Conservation (phyloP, 2,797 vertebrate species). For the Cheirogaleus major region DNA sequence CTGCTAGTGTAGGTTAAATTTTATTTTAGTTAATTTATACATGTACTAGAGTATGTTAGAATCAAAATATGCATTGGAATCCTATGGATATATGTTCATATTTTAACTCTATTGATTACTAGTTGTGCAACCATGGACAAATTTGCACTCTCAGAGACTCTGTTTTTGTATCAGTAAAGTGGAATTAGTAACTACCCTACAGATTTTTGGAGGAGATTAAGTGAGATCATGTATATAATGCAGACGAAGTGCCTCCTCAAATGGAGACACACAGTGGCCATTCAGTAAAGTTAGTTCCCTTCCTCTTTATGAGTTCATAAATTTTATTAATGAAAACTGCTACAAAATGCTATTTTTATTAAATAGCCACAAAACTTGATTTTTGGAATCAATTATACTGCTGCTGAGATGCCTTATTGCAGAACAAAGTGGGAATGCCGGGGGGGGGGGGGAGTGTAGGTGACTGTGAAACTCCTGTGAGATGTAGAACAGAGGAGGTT, state of each 20-base stretch:
- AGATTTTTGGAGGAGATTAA: constrained; percentile 1
- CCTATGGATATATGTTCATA: not conserved
- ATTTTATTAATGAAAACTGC: constrained; percentile 56
- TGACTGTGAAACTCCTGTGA: not conserved
- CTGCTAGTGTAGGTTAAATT: not conserved
- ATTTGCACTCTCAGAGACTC: not conserved
- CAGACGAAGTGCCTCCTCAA: not conserved
- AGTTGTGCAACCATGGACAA: not conserved
- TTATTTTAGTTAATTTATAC: constrained; percentile 25
- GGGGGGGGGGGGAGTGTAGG: not conserved
- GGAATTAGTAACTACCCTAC: not conserved
- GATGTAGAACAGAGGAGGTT: not conserved
- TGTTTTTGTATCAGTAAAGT: not conserved
- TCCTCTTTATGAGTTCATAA: constrained; percentile 53
- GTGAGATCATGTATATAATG: not conserved
- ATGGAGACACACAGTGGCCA: not conserved
- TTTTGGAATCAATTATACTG: constrained; percentile 17
- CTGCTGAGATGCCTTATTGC: not conserved
- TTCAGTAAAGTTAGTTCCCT: constrained; percentile 49
- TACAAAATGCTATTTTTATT: constrained; percentile 53
- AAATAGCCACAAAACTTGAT: constrained; percentile 12
- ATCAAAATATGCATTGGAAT: not conserved
- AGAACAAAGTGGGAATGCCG: not conserved
- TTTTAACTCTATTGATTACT: not conserved
- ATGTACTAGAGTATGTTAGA: not conserved